These are phyloP conservation scores for Leuciscus idus DNA, from an alignment of 2,113 vertebrate species.

Conservation along the genomic window DNA sequence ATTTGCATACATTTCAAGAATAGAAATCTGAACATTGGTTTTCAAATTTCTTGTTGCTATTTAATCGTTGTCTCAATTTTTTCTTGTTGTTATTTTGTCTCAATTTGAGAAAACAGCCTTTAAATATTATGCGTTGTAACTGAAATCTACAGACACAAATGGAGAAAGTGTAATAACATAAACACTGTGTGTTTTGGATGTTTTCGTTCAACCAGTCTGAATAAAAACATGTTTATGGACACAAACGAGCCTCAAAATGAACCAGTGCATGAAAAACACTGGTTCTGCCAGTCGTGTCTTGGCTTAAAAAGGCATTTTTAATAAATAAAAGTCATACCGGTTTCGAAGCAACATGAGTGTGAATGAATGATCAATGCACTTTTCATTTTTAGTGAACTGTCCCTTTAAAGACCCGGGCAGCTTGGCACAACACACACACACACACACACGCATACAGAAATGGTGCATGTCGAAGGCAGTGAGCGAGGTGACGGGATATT, in stretches of 20 bases:
- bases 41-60: too few species aligned
- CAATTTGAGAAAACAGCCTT: too few species aligned
- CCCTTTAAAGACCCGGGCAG: background rate
- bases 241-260: background rate
- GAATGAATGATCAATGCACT: background rate
- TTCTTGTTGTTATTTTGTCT: too few species aligned
- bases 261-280: too few species aligned
- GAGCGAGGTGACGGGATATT: constrained; percentile 40
- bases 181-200: background rate
- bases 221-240: background rate
- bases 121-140: too few species aligned
- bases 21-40: too few species aligned
- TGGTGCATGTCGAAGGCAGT: constrained; percentile 40
- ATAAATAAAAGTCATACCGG: background rate
- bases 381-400: background rate
- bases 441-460: background rate
- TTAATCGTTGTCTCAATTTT: too few species aligned
- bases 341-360: background rate
- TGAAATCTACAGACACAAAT: background rate
- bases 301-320: background rate
- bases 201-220: background rate
- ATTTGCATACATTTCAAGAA: too few species aligned
- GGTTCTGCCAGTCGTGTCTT: background rate
- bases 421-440: background rate
- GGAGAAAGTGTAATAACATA: background rate